Evolutionary conservation across 2,888 invertebrate species (phyloP).

Genomic region (Toxonevra muliebris): DNA sequence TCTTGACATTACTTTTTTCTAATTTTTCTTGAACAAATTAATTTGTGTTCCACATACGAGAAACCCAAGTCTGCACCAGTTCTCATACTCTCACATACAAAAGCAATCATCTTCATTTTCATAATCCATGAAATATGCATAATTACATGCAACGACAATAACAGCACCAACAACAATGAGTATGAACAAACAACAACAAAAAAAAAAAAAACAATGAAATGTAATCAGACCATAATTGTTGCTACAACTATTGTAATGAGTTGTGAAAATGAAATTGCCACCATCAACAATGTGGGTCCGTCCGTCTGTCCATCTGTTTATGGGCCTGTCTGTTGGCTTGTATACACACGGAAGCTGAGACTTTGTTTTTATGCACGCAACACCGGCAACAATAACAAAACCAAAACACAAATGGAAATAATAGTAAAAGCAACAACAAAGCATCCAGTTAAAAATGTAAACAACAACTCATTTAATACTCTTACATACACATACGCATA

Average conservation of each 20-base stretch:
- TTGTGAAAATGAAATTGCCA: conserved; percentile 38
- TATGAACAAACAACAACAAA: conserved; percentile 4
- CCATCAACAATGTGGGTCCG: conserved; percentile 9
- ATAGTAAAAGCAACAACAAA: neutral
- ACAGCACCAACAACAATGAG: conserved; percentile 16
- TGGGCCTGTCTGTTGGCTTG: conserved; percentile 3
- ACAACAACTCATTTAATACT: too few relatives aligned
- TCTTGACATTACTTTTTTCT: too few relatives aligned
- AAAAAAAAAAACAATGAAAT: conserved; percentile 21
- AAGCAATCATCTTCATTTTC: conserved; percentile 15
- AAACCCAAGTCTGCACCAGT: conserved; percentile 15
- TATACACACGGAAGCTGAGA: conserved; percentile 25
- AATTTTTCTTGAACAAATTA: too few relatives aligned
- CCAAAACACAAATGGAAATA: conserved; percentile 1
- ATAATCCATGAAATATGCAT: conserved; percentile 16
- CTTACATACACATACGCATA: too few relatives aligned
- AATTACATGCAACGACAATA: conserved; percentile 19
- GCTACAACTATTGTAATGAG: conserved; percentile 34
- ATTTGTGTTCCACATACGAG: too few relatives aligned
- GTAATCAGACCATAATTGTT: conserved; percentile 37
- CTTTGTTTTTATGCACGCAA: conserved; percentile 8
- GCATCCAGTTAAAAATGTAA: neutral
- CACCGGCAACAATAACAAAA: conserved; percentile 5
- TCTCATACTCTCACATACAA: conserved; percentile 19
- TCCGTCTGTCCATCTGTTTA: too few relatives aligned